Conservation (phyloP, 1,140 invertebrate species). For the Drosophila cardini region DNA sequence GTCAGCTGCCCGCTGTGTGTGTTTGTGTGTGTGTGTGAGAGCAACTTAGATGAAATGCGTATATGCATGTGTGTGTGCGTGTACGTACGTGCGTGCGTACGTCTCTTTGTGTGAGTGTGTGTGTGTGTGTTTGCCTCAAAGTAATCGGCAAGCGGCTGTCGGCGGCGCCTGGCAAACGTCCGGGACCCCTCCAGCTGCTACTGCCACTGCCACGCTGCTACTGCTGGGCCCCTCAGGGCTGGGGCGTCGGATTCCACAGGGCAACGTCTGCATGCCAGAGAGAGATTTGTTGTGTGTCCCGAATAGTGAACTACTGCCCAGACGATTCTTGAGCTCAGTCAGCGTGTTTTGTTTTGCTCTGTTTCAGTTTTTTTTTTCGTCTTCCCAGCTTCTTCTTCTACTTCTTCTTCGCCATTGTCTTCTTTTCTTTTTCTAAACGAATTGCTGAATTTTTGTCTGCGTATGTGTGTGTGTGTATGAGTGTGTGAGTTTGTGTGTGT, state of each 20-base stretch:
- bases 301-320: slow-evolving; percentile 41
- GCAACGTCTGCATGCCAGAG: slow-evolving; percentile 46
- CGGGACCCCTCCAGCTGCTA: slow-evolving; percentile 27
- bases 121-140: slow-evolving; percentile 23
- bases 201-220: slow-evolving; percentile 26
- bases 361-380: slow-evolving; percentile 21
- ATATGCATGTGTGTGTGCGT: neutral
- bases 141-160: slow-evolving; percentile 45
- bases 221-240: slow-evolving; percentile 33
- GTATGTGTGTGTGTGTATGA: too few species aligned
- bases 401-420: neutral
- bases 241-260: slow-evolving; percentile 48
- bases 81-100: slow-evolving; percentile 11
- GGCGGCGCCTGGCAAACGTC: slow-evolving; percentile 44
- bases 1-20: slow-evolving; percentile 37
- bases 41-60: slow-evolving; percentile 6
- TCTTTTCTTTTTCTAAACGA: slow-evolving; percentile 5
- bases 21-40: slow-evolving; percentile 8
- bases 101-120: slow-evolving; percentile 8
- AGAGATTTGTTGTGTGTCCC: slow-evolving; percentile 44
- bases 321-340: slow-evolving; percentile 42
- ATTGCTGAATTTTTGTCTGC: slow-evolving; percentile 3
- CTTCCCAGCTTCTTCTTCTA: neutral
- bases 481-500: too few species aligned
- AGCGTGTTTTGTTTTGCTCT: slow-evolving; percentile 27